Conservation (phyloP, 2,888 invertebrate species). For the Synanthedon formicaeformis region DNA sequence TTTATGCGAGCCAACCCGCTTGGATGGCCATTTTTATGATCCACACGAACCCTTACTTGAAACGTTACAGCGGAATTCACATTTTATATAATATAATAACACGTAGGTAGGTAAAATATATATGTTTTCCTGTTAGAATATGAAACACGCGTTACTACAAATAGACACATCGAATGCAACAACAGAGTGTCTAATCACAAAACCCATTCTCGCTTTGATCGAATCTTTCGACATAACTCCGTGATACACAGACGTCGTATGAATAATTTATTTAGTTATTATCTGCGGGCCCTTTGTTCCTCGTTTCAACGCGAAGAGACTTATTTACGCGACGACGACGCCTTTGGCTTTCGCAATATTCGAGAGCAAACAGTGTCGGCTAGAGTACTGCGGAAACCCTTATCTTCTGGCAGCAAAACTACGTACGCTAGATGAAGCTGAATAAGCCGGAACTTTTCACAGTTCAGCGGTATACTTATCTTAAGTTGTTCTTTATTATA, state of each 20-base stretch:
- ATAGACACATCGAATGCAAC: neutral
- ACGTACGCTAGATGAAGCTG: constrained; percentile 4
- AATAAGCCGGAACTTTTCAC: neutral
- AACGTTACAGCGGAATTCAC: constrained; percentile 31
- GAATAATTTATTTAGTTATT: constrained; percentile 51
- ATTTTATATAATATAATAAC: constrained; percentile 24
- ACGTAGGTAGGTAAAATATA: constrained; percentile 11
- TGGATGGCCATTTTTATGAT: constrained; percentile 47
- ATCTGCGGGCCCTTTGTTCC: constrained; percentile 27
- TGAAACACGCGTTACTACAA: constrained; percentile 13
- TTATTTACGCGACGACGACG: constrained; percentile 12
- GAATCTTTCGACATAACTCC: constrained; percentile 35
- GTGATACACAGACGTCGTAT: constrained; percentile 32
- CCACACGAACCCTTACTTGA: constrained; percentile 26
- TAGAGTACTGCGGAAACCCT: constrained; percentile 20
- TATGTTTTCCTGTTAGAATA: constrained; percentile 9
- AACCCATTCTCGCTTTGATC: constrained; percentile 28
- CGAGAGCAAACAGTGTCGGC: constrained; percentile 21
- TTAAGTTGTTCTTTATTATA: constrained; percentile 9
- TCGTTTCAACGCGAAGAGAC: constrained; percentile 22
- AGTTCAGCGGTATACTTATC: neutral
- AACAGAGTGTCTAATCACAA: neutral
- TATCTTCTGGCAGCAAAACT: constrained; percentile 30
- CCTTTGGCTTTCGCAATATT: constrained; percentile 19
- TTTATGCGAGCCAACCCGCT: constrained; percentile 26